Evolutionary conservation across 2,888 invertebrate genomes (phyloP).

Genomic region (Diploptera punctata): DNA sequence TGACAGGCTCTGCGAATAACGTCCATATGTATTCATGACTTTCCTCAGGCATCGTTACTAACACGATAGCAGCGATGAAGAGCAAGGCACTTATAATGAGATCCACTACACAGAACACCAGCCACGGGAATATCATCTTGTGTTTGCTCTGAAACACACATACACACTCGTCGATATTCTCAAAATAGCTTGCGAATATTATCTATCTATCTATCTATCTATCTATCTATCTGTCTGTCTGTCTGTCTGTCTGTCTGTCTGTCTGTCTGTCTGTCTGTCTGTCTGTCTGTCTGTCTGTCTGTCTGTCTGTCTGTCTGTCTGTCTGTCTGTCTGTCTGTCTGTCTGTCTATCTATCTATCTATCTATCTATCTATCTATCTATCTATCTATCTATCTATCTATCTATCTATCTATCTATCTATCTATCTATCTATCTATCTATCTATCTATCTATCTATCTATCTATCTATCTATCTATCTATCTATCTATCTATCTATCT

Average conservation of each 20-base stretch:
- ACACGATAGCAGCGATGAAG: too few species aligned
- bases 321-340: neutral
- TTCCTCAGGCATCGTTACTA: too few species aligned
- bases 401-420: neutral
- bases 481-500: neutral
- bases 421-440: neutral
- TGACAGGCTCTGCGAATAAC: too few species aligned
- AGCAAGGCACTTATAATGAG: too few species aligned
- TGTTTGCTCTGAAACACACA: too few species aligned
- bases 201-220: neutral
- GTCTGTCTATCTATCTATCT: too few species aligned
- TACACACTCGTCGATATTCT: too few species aligned
- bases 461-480: neutral
- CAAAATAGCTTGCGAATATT: too few species aligned
- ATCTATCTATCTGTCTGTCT: neutral
- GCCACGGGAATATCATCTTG: too few species aligned
- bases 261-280: neutral
- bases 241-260: neutral
- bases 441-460: neutral
- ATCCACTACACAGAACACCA: too few species aligned
- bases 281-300: neutral
- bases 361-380: neutral
- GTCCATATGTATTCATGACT: too few species aligned
- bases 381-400: neutral
- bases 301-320: neutral